Base-by-base conservation (phyloP, 2,797 vertebrate species). In the Furcifer pardalis region DNA sequence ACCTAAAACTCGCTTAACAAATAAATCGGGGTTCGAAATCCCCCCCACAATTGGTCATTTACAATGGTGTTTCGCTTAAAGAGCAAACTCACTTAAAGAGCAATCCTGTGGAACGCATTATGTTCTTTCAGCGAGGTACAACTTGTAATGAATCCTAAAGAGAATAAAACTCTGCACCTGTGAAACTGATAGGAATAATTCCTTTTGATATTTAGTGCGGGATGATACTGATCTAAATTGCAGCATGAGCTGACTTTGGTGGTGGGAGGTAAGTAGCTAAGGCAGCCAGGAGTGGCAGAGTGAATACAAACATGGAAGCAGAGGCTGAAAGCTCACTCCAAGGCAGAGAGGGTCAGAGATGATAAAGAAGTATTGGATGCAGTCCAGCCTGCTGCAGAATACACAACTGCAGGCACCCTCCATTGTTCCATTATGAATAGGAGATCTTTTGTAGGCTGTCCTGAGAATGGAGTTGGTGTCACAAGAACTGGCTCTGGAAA, bases 381-480 rank as follows among this genome's bases (percentile, higher is more conserved):
- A 30, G 1, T 19, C 12, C 23, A 9, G 1, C 5, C 60, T 76
- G 59, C 42, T 0, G 0, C 40, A 0, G 44, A 0, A 5, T 0
- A 1, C 8, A 40, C 35, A 19, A 44, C 49, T 40, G 69, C 82
- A 73, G 81, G 86, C 62, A 52, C 5, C 66, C 15, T 27, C 46
- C 3, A 0, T 4, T 21, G 60, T 65, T 79, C 35, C 65, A 5
- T 1, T 62, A 42, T 0, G 15, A 69, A 63, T 52, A 81, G 65
- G 42, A 10, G 1, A 62, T 56, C 42, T 30, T 0, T 0, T 32
- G 84, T n/a, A 74, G 75, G 66, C 0, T 82, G 42, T 42, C 30
- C 82, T 35, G 35, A 77, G 83, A 88, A 74, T 37, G 23, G 30
- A 66, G 56, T 44, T 21, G 37, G 42, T 2, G 49, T 37, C 19